These are phyloP conservation scores for Huso huso DNA, from an alignment of 2,797 vertebrate genomes.

Conservation along the genomic window DNA sequence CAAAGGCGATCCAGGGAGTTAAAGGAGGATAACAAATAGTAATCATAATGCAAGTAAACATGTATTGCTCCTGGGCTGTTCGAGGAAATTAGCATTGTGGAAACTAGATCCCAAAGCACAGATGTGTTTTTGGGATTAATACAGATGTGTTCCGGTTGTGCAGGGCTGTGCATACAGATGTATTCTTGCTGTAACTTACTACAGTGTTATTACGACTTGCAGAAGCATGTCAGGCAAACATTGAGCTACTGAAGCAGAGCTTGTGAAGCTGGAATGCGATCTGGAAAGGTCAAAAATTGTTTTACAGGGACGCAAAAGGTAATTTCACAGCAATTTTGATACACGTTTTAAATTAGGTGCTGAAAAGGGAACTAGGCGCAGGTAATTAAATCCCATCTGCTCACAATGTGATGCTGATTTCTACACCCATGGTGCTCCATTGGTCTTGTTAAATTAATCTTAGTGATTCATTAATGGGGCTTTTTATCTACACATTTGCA, in stretches of 20 bases:
- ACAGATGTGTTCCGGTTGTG: background rate
- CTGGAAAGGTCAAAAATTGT: background rate
- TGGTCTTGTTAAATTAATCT: background rate
- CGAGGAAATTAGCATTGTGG: slow-evolving; percentile 4
- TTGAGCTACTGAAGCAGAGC: no score
- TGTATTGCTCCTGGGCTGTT: background rate
- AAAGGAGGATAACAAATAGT: slow-evolving; percentile 7
- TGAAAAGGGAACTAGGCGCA: background rate
- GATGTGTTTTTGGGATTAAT: slow-evolving; percentile 2
- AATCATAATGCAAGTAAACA: slow-evolving; percentile 13
- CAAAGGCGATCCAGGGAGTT: slow-evolving; percentile 5
- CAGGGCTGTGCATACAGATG: background rate
- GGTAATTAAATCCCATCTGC: slow-evolving; percentile 2
- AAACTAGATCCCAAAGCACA: background rate
- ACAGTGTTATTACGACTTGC: no score
- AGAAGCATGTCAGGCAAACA: no score
- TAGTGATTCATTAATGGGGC: slow-evolving; percentile 11
- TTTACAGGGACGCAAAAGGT: background rate
- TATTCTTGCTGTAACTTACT: no score
- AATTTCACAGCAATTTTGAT: slow-evolving; percentile 6
- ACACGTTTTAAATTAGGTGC: background rate
- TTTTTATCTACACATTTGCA: slow-evolving; percentile 11
- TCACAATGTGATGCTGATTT: background rate
- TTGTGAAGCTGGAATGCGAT: no score
- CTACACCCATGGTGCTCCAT: background rate